Percentiles rank a stretch among this genome's conserved stretches.
Evolutionary conservation across 2,113 vertebrate species (phyloP).

Genomic region (Cheilinus undulatus): DNA sequence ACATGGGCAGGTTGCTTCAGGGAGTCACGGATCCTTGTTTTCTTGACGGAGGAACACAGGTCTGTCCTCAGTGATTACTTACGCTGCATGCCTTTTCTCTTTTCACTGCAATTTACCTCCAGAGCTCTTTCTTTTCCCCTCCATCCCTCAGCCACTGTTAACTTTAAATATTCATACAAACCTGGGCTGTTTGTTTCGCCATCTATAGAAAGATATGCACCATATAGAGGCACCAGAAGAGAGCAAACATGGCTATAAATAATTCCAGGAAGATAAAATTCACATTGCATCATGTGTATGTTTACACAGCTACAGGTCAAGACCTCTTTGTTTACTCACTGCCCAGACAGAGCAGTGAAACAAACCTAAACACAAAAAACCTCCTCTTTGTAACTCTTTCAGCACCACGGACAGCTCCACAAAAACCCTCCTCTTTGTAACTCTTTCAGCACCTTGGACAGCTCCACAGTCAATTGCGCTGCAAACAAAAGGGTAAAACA

Average conservation of each 20-base stretch:
- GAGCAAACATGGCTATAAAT: constrained; percentile 43
- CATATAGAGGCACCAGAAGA: neutral
- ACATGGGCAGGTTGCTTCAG: constrained; percentile 54
- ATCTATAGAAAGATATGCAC: constrained; percentile 14
- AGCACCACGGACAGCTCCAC: constrained; percentile 63
- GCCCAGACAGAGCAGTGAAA: constrained; percentile 1
- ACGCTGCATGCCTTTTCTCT: constrained; percentile 36
- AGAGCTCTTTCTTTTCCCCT: neutral
- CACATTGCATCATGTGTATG: constrained; percentile 41
- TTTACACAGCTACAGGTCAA: constrained; percentile 15
- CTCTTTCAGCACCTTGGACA: constrained; percentile 62
- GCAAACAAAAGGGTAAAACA: neutral
- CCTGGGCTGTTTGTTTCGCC: constrained; percentile 24
- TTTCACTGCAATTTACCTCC: constrained; percentile 42
- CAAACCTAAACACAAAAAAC: neutral
- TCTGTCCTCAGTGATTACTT: constrained; percentile 63
- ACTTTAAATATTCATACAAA: constrained; percentile 46
- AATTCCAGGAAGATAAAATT: constrained; percentile 39
- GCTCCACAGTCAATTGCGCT: too few relatives aligned
- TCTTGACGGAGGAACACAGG: constrained; percentile 58
- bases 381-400: constrained; percentile 24
- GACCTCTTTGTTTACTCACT: neutral
- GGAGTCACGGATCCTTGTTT: constrained; percentile 70
- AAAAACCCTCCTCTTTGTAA: neutral
- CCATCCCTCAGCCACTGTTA: neutral